A percentile compares a stretch with the other conserved stretches of the same genome.
Conservation (phyloP, 2,888 invertebrate genomes). For the Rhamnusium bicolor region DNA sequence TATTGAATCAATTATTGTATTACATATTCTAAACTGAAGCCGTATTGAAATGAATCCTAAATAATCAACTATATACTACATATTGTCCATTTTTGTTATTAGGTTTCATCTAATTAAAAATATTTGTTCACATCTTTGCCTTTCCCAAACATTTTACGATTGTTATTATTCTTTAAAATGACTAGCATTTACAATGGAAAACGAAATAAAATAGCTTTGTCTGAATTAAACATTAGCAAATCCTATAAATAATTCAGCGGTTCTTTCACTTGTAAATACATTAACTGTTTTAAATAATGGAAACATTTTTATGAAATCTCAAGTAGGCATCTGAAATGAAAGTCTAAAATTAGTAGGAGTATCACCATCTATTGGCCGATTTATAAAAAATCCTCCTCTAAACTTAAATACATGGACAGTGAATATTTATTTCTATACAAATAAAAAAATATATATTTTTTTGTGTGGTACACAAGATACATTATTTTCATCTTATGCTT, state of each 20-base stretch:
- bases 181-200: not conserved
- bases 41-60: too few relatives aligned
- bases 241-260: not conserved
- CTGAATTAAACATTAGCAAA: not conserved
- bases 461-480: not conserved
- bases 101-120: too few relatives aligned
- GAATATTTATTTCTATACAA: not conserved
- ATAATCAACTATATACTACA: too few relatives aligned
- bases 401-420: not conserved
- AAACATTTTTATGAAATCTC: not conserved
- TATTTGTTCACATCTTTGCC: not conserved
- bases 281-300: not conserved
- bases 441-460: too few relatives aligned
- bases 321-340: not conserved
- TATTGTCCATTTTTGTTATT: too few relatives aligned
- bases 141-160: not conserved
- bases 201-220: not conserved
- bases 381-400: not conserved
- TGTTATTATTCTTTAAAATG: too few relatives aligned
- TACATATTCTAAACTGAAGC: too few relatives aligned
- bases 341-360: not conserved
- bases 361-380: conserved; percentile 11
- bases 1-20: too few relatives aligned
- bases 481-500: not conserved
- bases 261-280: not conserved